Evolutionary conservation across 30 jellyfish, hydroid and myxozoan genomes (phyloP).

Genomic region (Phacellophora camtschatica): DNA sequence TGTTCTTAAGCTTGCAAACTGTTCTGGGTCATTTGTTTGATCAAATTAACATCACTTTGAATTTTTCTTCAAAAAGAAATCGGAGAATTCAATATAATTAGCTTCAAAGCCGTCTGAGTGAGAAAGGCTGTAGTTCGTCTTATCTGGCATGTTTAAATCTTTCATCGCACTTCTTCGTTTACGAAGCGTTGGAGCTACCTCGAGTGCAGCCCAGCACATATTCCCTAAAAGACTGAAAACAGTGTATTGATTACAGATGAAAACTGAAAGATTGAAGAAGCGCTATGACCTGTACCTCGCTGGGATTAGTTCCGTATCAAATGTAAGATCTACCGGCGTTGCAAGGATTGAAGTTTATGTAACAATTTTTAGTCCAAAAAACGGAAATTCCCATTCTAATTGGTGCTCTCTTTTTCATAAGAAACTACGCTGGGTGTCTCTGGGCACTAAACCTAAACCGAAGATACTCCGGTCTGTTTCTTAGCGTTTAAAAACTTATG

Average conservation of each 20-base stretch:
- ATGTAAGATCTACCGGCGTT: too few species aligned
- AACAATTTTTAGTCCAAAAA: too few species aligned
- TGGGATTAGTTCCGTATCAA: background rate
- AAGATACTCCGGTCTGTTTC: too few species aligned
- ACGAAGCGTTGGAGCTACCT: background rate
- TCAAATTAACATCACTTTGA: too few species aligned
- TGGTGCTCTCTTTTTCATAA: too few species aligned
- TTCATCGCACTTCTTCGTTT: background rate
- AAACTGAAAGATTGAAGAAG: conserved; percentile 41
- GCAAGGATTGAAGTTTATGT: too few species aligned
- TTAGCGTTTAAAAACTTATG: too few species aligned
- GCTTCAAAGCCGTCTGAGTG: conserved; percentile 19
- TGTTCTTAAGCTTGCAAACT: too few species aligned
- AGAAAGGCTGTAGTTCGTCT: conserved; percentile 2
- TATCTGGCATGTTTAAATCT: conserved; percentile 32
- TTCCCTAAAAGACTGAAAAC: background rate
- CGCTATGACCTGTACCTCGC: conserved; percentile 23
- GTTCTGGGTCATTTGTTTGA: too few species aligned
- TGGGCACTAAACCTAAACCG: too few species aligned
- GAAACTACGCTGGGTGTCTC: too few species aligned
- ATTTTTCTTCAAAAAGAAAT: background rate
- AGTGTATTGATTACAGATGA: conserved; percentile 12
- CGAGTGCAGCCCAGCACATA: conserved; percentile 10
- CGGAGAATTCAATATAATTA: background rate
- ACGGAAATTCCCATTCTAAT: too few species aligned